Base-by-base conservation (phyloP, 2,113 vertebrate genomes). In the Lucifuga dentata region DNA sequence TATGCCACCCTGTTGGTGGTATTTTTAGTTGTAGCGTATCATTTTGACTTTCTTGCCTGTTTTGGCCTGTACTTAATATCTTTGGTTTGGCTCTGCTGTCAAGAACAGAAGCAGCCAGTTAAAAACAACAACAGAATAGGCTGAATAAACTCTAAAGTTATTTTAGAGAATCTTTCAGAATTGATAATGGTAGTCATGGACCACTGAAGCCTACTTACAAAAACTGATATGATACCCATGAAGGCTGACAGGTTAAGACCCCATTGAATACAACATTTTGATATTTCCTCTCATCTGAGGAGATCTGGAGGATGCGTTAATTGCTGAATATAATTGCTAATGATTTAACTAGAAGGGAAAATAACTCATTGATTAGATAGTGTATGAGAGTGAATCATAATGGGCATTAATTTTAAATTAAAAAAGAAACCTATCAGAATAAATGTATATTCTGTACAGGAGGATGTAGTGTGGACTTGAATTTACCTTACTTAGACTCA, bases 11-110 rank as follows among this genome's bases (percentile, higher is more conserved):
- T 96, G 80, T 91, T 95, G 63, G 61, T 95, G 76, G 55, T 95
- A 26, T 96, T 98, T 94, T 89, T 94, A 67, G 86, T 91, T 38
- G 92, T 91, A 19, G 86, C 94, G 12, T 95, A 95, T 58, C 88
- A 95, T 69, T 98, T 95, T 78, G 96, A 98, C 88, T 93, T 99
- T 66, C 90, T 95, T 41, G 93, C 95, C 58, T 97, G 95, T 73
- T 94, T 97, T 75, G 91, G 89, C 0, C 93, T 98, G 44, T 98
- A 97, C 64, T 63, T 98, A 60, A 90, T 96, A 56, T 95, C 95
- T 26, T 69, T 97, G 75, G 94, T 92, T 48, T 97, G 95, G 94
- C 86, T 99, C 2, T 96, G 85, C 52, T 92, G 84, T 2, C 92
- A 94, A 88, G 80, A 83, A 49, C 87, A 92, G 51, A 91, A 60